Conservation (phyloP, 2,797 vertebrate species). For the Anabas testudineus region DNA sequence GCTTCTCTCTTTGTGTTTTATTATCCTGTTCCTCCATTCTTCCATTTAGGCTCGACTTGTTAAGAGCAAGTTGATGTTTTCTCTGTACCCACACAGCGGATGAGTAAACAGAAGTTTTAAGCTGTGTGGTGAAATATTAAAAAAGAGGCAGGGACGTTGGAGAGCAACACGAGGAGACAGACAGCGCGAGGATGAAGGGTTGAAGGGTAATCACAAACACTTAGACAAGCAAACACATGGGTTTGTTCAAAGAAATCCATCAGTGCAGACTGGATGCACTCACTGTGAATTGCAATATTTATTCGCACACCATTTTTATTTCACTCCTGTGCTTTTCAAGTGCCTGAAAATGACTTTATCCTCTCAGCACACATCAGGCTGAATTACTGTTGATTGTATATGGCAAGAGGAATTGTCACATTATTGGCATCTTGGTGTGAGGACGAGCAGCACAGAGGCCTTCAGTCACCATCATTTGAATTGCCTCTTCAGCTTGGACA, state of each 20-base stretch:
- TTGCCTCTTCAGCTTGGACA: conserved; percentile 30
- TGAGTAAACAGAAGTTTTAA: conserved; percentile 46
- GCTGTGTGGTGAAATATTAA: conserved; percentile 42
- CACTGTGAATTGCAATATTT: conserved; percentile 20
- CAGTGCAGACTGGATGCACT: conserved; percentile 1
- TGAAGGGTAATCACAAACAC: conserved; percentile 18
- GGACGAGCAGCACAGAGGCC: conserved; percentile 30
- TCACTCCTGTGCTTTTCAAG: conserved; percentile 21
- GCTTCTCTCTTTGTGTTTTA: neutral
- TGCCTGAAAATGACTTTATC: conserved; percentile 30
- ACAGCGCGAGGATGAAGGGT: conserved; percentile 1
- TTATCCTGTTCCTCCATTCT: conserved; percentile 4
- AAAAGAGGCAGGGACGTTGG: conserved; percentile 26
- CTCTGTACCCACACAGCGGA: conserved; percentile 30
- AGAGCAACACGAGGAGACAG: conserved; percentile 13
- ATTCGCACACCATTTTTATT: conserved; percentile 11
- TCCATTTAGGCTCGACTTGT: conserved; percentile 38
- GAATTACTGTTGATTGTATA: conserved; percentile 23
- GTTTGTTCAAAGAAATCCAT: conserved; percentile 31
- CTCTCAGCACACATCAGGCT: conserved; percentile 13
- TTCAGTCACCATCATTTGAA: conserved; percentile 30
- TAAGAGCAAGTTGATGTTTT: conserved; percentile 43
- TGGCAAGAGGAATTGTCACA: conserved; percentile 17
- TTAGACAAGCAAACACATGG: conserved; percentile 8
- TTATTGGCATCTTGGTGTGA: conserved; percentile 18